A percentile compares a stretch with the other conserved stretches of the same genome.
Evolutionary conservation across 2,797 vertebrate species (phyloP).

Genomic region (Hemitrygon akajei): DNA sequence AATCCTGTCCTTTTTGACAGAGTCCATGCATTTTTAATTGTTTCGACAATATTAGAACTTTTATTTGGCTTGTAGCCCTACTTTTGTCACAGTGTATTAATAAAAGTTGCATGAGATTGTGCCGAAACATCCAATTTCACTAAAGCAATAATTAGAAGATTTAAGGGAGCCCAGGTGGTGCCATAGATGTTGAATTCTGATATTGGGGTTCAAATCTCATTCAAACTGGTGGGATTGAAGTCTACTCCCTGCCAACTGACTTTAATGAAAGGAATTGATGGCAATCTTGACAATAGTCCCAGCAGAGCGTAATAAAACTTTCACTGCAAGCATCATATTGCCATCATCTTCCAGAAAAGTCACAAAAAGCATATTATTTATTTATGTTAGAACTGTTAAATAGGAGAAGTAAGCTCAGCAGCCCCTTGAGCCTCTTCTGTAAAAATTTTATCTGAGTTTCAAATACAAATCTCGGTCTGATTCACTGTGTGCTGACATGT

Average conservation of each 20-base stretch:
- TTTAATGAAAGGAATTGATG: neutral
- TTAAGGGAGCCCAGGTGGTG: too few relatives aligned
- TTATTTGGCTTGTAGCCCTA: neutral
- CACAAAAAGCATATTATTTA: neutral
- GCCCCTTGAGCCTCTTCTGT: too few relatives aligned
- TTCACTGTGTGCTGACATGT: too few relatives aligned
- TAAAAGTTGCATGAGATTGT: neutral
- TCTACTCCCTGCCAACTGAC: neutral
- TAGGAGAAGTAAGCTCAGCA: too few relatives aligned
- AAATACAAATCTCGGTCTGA: too few relatives aligned
- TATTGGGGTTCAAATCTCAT: neutral
- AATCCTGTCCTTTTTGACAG: neutral
- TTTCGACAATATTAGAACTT: neutral
- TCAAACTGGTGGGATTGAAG: neutral
- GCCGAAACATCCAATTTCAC: neutral
- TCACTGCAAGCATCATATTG: neutral
- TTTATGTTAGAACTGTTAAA: neutral
- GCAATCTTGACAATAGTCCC: neutral
- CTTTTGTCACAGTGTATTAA: neutral
- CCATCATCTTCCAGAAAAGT: neutral
- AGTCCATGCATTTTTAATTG: neutral
- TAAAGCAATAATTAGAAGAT: neutral
- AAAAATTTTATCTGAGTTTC: too few relatives aligned
- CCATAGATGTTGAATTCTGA: neutral
- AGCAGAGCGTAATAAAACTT: neutral